Percentiles rank a stretch among this genome's conserved stretches.
These are phyloP conservation scores for Drosophila kurseongensis DNA, from an alignment of 1,140 invertebrate species.

Conservation along the genomic window DNA sequence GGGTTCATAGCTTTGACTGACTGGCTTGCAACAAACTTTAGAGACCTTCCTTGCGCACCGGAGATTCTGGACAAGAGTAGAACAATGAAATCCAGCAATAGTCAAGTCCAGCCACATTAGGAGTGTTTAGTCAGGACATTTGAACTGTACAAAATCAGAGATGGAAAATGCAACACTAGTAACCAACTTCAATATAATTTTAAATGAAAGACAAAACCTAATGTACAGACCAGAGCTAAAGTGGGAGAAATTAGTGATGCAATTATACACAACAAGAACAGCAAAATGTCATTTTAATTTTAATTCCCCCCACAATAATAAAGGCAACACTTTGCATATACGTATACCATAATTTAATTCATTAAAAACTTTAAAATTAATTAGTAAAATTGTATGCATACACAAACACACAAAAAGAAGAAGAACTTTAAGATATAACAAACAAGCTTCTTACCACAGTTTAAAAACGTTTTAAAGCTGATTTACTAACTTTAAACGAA, in stretches of 20 bases:
- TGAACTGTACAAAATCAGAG: conserved; percentile 48
- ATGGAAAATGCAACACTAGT: conserved; percentile 18
- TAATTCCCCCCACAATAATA: conserved; percentile 28
- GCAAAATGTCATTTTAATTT: conserved; percentile 77
- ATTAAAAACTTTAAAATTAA: conserved; percentile 70
- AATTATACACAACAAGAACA: conserved; percentile 57
- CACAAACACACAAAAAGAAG: conserved; percentile 23
- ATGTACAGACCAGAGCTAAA: conserved; percentile 30
- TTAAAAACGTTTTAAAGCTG: conserved; percentile 25
- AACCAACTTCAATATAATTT: conserved; percentile 50
- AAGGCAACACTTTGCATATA: conserved; percentile 47
- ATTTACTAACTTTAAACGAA: conserved; percentile 21
- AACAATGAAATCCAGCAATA: conserved; percentile 25
- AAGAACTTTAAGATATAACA: conserved; percentile 16
- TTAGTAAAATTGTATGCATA: conserved; percentile 77
- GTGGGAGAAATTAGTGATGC: conserved; percentile 12
- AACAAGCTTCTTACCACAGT: conserved; percentile 14
- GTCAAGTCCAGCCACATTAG: conserved; percentile 22
- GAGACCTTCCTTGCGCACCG: conserved; percentile 5
- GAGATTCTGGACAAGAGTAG: conserved; percentile 9
- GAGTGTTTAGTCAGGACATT: conserved; percentile 34
- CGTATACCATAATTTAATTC: conserved; percentile 65
- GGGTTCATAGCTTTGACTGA: neutral
- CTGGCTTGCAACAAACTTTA: neutral
- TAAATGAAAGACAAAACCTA: conserved; percentile 24